Conservation (phyloP, 2,888 invertebrate species). For the Eristalis intricaria region DNA sequence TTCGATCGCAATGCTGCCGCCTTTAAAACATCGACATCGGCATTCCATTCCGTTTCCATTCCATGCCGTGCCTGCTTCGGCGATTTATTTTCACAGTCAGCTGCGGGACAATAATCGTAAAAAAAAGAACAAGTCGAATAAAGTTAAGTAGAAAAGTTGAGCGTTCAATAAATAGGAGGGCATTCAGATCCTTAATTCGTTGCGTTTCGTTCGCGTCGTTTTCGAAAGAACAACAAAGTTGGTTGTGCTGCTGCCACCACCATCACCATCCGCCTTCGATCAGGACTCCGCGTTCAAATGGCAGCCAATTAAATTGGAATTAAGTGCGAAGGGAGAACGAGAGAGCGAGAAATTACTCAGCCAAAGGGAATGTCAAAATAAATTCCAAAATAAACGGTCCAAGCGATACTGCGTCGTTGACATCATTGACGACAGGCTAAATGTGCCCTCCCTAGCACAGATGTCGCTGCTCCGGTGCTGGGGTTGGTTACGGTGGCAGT, state of each 20-base stretch:
- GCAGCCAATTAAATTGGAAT: slow-evolving; percentile 45
- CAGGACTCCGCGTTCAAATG: not conserved
- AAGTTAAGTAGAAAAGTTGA: slow-evolving; percentile 51
- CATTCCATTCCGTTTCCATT: slow-evolving; percentile 21
- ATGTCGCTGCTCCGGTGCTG: slow-evolving; percentile 2
- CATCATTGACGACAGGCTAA: slow-evolving; percentile 46
- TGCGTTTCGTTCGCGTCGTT: not conserved
- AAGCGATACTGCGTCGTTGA: slow-evolving; percentile 29
- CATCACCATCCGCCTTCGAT: not conserved
- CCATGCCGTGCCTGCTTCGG: slow-evolving; percentile 13
- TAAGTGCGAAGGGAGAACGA: slow-evolving; percentile 31
- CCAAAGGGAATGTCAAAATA: slow-evolving; percentile 29
- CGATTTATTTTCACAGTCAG: slow-evolving; percentile 35
- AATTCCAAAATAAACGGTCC: slow-evolving; percentile 52
- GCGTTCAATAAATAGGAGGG: slow-evolving; percentile 37
- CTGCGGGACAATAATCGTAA: slow-evolving; percentile 50
- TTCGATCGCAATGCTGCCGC: slow-evolving; percentile 24
- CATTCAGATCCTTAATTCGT: slow-evolving; percentile 23
- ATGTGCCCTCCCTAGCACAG: slow-evolving; percentile 32
- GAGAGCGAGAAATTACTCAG: slow-evolving; percentile 9
- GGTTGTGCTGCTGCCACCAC: not conserved
- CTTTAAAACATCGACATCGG: not conserved
- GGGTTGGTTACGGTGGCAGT: not conserved
- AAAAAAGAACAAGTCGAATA: slow-evolving; percentile 33
- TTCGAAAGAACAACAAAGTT: not conserved